Evolutionary conservation across 1,140 invertebrate genomes (phyloP), one percentile per base, ranked within the genome.

Genomic region (Caenorhabditis brenneri): DNA sequence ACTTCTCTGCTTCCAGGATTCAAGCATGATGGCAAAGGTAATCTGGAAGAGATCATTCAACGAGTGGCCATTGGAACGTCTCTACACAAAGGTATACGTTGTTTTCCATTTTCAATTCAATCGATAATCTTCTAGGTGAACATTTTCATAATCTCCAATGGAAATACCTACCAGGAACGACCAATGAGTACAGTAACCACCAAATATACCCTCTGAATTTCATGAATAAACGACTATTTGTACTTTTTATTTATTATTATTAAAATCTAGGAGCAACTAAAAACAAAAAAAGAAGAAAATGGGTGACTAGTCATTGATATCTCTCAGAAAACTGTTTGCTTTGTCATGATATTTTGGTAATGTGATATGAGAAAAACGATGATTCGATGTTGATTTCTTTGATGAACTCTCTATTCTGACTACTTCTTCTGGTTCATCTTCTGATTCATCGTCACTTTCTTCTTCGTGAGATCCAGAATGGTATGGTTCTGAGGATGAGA

Each of bases 321-420:
- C 65, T 42, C 36, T 74, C 9, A 74, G 36, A 74, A 74, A 74
- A 74, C 36, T 74, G 22, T 74, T 39, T 42, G 65, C 65, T 74
- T 74, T 74, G 65, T 74, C 65, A 74, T 74, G 65, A 74, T 74
- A 74, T 27, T 46, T 74, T 39, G 65, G 65, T 74, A 74, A 46
- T 74, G 65, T 74, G 36, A 74, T 74, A 74, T 74, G 36, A 46
- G 65, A 74, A 46, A 74, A 74, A 16, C 65, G 65, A 46, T 42
- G n/a, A 42, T 22, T 27, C 42, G 65, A 74, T 15, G 65, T 16
- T 33, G 58, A 29, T 5, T 22, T 46, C 22, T 1, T 27, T 10
- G 36, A 16, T 33, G 12, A 29, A 55, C 24, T 24, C 22, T 74
- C 36, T 9, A n/a, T 10, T 27, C 1, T 24, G 9, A 22, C 65